Percentiles rank a stretch among this genome's conserved stretches.
phyloP scores from a whole-genome alignment of 2,113 vertebrate species.

The Psilopogon haemacephalus region DNA sequence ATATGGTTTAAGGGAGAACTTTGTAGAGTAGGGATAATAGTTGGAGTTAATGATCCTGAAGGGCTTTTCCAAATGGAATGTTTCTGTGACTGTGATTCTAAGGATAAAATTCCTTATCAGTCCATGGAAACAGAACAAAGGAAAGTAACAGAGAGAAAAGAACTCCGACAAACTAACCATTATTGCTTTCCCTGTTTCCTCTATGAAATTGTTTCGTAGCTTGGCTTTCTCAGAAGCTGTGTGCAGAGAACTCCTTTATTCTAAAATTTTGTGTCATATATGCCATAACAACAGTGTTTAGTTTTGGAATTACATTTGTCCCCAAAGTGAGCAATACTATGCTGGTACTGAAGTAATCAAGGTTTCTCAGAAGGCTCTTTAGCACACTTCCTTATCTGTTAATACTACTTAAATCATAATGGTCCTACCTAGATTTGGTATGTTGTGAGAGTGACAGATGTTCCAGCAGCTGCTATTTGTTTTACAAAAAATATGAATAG shows the following conservation, averaged over 20 bases:
- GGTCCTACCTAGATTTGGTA: not conserved
- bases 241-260: not conserved
- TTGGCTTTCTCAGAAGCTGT: not conserved
- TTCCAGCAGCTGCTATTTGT: not conserved
- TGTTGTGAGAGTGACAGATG: not conserved
- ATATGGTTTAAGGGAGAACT: too few species aligned
- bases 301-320: not conserved
- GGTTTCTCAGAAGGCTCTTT: not conserved
- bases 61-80: too few species aligned
- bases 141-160: not conserved
- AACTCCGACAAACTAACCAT: not conserved
- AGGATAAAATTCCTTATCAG: not conserved
- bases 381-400: not conserved
- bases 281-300: not conserved
- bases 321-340: not conserved
- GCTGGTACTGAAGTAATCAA: not conserved
- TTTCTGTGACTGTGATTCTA: not conserved
- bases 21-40: too few species aligned
- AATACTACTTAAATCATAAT: not conserved
- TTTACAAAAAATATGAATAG: not conserved
- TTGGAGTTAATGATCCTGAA: too few species aligned
- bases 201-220: not conserved
- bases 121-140: not conserved
- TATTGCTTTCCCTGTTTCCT: not conserved
- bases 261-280: not conserved